Base-by-base conservation (phyloP, 2,888 invertebrate genomes). In the Euzophera pinguis region DNA sequence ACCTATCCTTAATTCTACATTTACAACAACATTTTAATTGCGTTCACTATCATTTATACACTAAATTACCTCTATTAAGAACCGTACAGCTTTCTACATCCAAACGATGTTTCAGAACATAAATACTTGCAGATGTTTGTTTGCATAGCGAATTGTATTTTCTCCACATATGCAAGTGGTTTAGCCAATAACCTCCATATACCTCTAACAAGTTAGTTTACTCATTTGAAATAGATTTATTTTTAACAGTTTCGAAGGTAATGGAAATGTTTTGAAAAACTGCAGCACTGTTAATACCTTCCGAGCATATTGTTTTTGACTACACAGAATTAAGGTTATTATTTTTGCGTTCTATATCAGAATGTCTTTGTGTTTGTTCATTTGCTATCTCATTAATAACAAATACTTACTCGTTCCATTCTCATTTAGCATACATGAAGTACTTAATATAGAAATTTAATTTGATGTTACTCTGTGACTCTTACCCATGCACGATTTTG, bases 141-240 rank as follows among this genome's bases (percentile, higher is more conserved):
- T 42, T 45, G 14, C 43, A 10, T 22, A 43, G 27, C 35, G 14
- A 14, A 45, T 52, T 32, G 13, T 38, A 14, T 45, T 37, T 35
- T 6, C 17, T 17, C n/a, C n/a, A 10, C 13, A 45, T 43, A 1
- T 29, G 42, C 13, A 29, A 29, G 1, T 9, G 29, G 47, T 10
- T n/a, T 34, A 9, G 12, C 7, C 32, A 9, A 3, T 7, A 9
- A 32, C 10, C 1, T 9, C 3, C 1, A 32, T 22, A 7, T 29
- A 43, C 43, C 6, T 13, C 29, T 43, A 29, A 43, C 43, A 12
- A 29, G 27, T 12, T 13, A 43, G 29, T 43, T 43, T 29, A 29
- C 43, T 9, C 27, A 29, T 29, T 43, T 9, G 13, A 43, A 43
- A 29, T 43, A 43, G 43, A 43, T 29, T 43, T 43, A 13, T 43